Evolutionary conservation across 2,797 vertebrate genomes (phyloP), one percentile per base, ranked within the genome.

Genomic region (Macroramphosus scolopax): DNA sequence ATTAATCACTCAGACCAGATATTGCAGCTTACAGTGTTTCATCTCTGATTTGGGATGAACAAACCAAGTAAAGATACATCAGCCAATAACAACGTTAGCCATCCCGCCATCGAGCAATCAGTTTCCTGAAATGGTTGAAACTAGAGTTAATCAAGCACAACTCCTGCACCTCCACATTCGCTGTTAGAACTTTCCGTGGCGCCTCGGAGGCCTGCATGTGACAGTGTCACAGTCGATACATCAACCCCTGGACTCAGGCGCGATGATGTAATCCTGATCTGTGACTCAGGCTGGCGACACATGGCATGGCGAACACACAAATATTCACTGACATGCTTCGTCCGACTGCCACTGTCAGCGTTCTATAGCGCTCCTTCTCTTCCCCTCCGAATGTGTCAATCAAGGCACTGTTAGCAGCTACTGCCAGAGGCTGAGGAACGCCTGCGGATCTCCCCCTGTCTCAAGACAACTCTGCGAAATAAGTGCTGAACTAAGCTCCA

Each of bases 141-240:
- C 36, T 0, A 56, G 63, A 28, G 9, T 31, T 9, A 68, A 44
- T 18, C 5, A 24, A 51, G 33, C 6, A 6, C 11, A 18, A 10
- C 33, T 52, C 17, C 16, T 14, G 50, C 51, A 47, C 57, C 52
- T 68, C 58, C 48, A 50, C 5, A 52, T 7, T 39, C 37, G 50
- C 72, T 22, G 40, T 53, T 15, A 20, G 53, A 60, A 47, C 30
- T 46, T 65, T 60, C 42, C 25, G 2, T 28, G 28, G 69, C 14
- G 17, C n/a, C 68, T 60, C 12, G 1, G 1, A 54, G 68, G 57
- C 43, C 54, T 2, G 15, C 72, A 77, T 61, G 78, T 82, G 81
- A 80, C 78, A 33, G 20, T 41, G 81, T 80, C 78, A 75, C 30
- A 59, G 63, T 72, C 75, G 2, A 81, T 84, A 52, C 17, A 69